A percentile compares a stretch with the other conserved stretches of the same genome.
These are phyloP conservation scores for Stichodactyla helianthus DNA, from an alignment of 64 coral and sea anemone genomes.

Conservation along the genomic window DNA sequence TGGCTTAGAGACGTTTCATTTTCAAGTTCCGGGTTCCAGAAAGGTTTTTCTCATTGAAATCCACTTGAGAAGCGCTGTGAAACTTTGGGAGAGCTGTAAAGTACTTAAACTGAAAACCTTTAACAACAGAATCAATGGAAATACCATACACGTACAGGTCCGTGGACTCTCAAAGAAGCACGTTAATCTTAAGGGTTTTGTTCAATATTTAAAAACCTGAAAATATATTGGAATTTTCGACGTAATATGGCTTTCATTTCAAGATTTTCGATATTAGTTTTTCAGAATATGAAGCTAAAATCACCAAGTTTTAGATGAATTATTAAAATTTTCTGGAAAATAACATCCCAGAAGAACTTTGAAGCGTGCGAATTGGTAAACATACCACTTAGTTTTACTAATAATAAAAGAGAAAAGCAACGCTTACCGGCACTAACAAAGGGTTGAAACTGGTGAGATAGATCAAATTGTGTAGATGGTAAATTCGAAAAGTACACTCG, in stretches of 20 bases:
- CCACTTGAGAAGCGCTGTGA: background rate
- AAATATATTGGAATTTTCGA: background rate
- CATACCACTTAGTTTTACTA: too few relatives aligned
- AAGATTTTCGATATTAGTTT: background rate
- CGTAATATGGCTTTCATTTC: background rate
- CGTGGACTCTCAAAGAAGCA: background rate
- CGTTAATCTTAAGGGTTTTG: background rate
- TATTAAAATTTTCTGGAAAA: background rate
- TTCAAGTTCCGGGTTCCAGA: background rate
- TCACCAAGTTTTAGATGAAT: background rate
- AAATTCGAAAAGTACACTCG: constrained; percentile 6
- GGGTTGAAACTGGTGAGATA: background rate
- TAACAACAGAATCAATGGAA: background rate
- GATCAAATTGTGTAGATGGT: background rate
- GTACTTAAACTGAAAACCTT: background rate
- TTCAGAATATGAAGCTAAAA: background rate
- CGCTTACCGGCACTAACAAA: background rate
- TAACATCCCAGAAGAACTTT: background rate
- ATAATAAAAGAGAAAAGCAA: too few relatives aligned
- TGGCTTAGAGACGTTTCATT: background rate
- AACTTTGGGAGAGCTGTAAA: background rate
- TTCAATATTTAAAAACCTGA: background rate
- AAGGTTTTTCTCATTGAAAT: background rate
- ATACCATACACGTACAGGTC: background rate
- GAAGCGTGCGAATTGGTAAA: background rate